Evolutionary conservation across 2,888 invertebrate species (phyloP).

Genomic region (Eucera pruinosa): DNA sequence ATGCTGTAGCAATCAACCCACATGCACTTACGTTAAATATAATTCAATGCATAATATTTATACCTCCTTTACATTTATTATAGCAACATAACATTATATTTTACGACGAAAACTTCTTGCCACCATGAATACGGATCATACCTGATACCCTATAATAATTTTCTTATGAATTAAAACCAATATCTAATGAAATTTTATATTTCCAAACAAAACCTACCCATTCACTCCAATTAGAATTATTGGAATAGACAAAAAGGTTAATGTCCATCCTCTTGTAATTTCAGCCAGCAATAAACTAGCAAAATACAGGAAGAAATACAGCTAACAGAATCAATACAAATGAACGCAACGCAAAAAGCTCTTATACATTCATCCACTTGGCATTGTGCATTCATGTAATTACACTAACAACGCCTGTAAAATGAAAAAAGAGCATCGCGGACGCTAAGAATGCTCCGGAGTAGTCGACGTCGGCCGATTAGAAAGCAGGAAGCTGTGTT

Average conservation of each 20-base stretch:
- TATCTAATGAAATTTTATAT: not conserved
- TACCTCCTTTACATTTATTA: no score
- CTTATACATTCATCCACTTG: not conserved
- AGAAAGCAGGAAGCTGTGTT: conserved; percentile 37
- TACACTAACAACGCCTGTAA: not conserved
- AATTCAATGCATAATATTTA: no score
- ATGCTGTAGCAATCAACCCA: no score
- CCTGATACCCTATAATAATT: not conserved
- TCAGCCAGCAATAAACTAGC: not conserved
- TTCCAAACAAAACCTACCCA: not conserved
- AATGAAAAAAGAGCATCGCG: not conserved
- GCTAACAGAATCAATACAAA: not conserved
- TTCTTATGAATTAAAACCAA: not conserved
- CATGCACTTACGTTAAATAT: no score
- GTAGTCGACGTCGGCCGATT: conserved; percentile 5
- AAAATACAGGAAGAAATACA: not conserved
- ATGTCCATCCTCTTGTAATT: not conserved
- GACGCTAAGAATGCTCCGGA: not conserved
- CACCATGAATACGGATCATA: not conserved
- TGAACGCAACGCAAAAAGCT: not conserved
- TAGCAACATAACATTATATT: no score
- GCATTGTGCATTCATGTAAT: not conserved
- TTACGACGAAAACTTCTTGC: not conserved
- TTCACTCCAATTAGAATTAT: not conserved
- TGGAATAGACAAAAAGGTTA: not conserved